Evolutionary conservation across 2,888 invertebrate species (phyloP).

Genomic region (Malacosoma neustria): DNA sequence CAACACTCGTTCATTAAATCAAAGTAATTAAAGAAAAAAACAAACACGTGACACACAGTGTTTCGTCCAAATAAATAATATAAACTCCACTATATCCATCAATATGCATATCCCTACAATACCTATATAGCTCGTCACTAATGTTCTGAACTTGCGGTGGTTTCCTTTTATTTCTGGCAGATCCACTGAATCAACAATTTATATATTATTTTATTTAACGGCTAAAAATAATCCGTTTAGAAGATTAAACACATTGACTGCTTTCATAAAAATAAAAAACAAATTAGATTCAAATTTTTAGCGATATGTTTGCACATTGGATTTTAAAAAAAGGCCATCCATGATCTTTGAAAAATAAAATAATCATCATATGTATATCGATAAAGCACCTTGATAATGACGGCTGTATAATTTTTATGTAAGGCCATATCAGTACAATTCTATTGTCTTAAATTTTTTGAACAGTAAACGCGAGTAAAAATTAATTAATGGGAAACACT

Average conservation of each 20-base stretch:
- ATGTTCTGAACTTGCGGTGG: constrained; percentile 99
- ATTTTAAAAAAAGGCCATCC: no score
- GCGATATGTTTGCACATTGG: no score
- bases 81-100: constrained; percentile 19
- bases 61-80: constrained; percentile 17
- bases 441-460: no score
- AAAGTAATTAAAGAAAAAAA: constrained; percentile 3
- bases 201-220: not conserved
- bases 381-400: no score
- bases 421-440: no score
- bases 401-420: no score
- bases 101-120: constrained; percentile 53
- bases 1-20: constrained; percentile 3
- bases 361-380: no score
- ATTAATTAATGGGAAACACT: no score
- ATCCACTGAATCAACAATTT: constrained; percentile 82
- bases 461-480: no score
- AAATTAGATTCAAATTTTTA: no score
- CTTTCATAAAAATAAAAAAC: no score
- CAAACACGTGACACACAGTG: constrained; percentile 20
- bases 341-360: no score
- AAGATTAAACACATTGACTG: not conserved
- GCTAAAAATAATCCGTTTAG: not conserved
- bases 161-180: constrained; percentile 98
- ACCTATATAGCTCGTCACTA: constrained; percentile 99